Percentiles rank a stretch among this genome's conserved stretches.
These are phyloP conservation scores for Gonioctena quinquepunctata DNA, from an alignment of 1,140 invertebrate genomes.

Conservation along the genomic window DNA sequence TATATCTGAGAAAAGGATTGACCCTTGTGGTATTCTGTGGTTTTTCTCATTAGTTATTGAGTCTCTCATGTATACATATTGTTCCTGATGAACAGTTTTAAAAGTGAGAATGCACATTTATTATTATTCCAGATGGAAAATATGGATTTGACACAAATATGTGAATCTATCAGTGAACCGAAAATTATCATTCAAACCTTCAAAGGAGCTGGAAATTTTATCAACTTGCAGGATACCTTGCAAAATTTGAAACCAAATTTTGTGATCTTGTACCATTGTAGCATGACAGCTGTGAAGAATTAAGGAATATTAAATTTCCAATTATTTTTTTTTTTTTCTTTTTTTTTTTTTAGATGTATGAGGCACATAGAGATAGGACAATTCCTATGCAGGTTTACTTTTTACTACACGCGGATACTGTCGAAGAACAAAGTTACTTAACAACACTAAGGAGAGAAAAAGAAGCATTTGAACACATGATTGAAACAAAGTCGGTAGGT, in stretches of 20 bases:
- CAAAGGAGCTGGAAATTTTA: conserved; percentile 71
- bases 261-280: conserved; percentile 89
- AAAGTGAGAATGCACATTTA: too few species aligned
- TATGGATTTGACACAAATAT: conserved; percentile 65
- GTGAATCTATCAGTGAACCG: conserved; percentile 58
- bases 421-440: conserved; percentile 94
- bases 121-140: conserved; percentile 62
- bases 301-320: conserved; percentile 69
- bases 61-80: too few species aligned
- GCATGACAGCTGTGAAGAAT: conserved; percentile 85
- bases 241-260: conserved; percentile 75
- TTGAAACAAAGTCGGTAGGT: conserved; percentile 85
- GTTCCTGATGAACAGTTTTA: too few species aligned
- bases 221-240: conserved; percentile 69
- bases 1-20: conserved; percentile 2
- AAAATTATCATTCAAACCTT: conserved; percentile 77
- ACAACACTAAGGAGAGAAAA: conserved; percentile 90
- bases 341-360: conserved; percentile 54
- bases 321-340: too few species aligned
- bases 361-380: conserved; percentile 72
- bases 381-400: conserved; percentile 80
- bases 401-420: conserved; percentile 84
- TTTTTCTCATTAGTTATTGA: too few species aligned
- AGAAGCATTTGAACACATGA: conserved; percentile 90
- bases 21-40: not conserved